Base-by-base conservation (phyloP, 1,140 invertebrate species). In the Drosophila busckii region DNA sequence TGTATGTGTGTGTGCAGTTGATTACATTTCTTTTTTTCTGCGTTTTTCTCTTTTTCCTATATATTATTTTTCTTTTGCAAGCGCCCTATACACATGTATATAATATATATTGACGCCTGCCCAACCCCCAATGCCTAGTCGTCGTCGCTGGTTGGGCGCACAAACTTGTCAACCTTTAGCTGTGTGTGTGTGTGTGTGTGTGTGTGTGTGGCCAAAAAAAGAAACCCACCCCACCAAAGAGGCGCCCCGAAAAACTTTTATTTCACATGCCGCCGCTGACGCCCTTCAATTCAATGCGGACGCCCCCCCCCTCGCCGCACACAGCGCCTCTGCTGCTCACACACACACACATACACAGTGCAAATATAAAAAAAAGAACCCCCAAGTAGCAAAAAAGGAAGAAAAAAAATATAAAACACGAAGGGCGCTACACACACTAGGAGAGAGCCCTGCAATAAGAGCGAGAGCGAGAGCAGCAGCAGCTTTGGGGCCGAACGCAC, bases 261-360 rank as follows among this genome's bases (percentile, higher is more conserved):
- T 34, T 16, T 38, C 49, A 37, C 6, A 25, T 15, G 8, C 31
- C 19, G 40, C 9, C 49, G n/a, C 37, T 19, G 34, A 19, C 55
- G 55, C 49, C 55, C 56, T 55, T 46, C 71, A 71, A 80, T 78
- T 78, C 68, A 49, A 80, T 80, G 73, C 58, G n/a, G n/a, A n/a
- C n/a, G n/a, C 66, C 71, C 66, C n/a, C n/a, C n/a, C n/a, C n/a
- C n/a, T n/a, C n/a, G n/a, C n/a, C n/a, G n/a, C n/a, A n/a, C n/a
- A 38, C 19, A 29, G 9, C 26, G 12, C 9, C 26, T 29, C 26
- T 28, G n/a, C 8, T 9, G 7, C 45, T 20, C 31, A 40, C 20
- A 40, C 37, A 15, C 23, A 10, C 22, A 40, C 37, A 13, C 23
- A 26, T 8, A 12, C 23, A 29, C 3, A 6, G 17, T n/a, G n/a